A percentile compares a stretch with the other conserved stretches of the same genome.
phyloP scores from a whole-genome alignment of 2,113 vertebrate species.

The Ciconia stormi region DNA sequence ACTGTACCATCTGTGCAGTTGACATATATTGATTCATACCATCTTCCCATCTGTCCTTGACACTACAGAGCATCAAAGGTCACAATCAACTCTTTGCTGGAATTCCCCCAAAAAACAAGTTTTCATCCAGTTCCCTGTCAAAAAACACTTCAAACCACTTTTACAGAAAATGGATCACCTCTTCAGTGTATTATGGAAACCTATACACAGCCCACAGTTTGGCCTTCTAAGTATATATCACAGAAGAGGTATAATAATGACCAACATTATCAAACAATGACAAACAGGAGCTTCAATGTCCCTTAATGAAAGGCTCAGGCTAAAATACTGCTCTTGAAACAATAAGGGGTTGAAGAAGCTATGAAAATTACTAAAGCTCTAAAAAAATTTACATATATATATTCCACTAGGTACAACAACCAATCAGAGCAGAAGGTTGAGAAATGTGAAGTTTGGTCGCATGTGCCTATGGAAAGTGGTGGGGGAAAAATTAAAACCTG shows the following conservation, averaged over 20 bases:
- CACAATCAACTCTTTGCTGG: conserved; percentile 73
- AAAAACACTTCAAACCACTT: conserved; percentile 3
- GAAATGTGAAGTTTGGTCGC: neutral
- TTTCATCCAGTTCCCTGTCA: conserved; percentile 48
- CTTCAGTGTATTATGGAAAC: neutral
- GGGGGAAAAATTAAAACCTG: conserved; percentile 39
- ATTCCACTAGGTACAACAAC: neutral
- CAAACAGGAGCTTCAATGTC: neutral
- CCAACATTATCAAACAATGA: neutral
- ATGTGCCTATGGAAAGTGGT: conserved; percentile 16
- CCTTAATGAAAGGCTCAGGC: neutral
- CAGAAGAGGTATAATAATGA: neutral
- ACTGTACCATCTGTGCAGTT: conserved; percentile 80
- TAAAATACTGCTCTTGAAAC: neutral
- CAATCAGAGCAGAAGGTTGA: conserved; percentile 18
- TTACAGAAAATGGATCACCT: conserved; percentile 47
- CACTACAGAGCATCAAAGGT: conserved; percentile 72
- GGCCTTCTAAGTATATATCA: neutral
- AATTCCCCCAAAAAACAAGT: conserved; percentile 68
- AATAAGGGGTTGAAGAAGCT: neutral
- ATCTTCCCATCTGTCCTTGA: conserved; percentile 83
- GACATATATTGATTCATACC: conserved; percentile 81
- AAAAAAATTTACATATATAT: neutral
- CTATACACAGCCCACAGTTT: neutral
- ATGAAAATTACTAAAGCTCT: conserved; percentile 14